These are phyloP conservation scores for Nemopilema nomurai DNA, from an alignment of 30 jellyfish, hydroid and myxozoan genomes.

Conservation along the genomic window DNA sequence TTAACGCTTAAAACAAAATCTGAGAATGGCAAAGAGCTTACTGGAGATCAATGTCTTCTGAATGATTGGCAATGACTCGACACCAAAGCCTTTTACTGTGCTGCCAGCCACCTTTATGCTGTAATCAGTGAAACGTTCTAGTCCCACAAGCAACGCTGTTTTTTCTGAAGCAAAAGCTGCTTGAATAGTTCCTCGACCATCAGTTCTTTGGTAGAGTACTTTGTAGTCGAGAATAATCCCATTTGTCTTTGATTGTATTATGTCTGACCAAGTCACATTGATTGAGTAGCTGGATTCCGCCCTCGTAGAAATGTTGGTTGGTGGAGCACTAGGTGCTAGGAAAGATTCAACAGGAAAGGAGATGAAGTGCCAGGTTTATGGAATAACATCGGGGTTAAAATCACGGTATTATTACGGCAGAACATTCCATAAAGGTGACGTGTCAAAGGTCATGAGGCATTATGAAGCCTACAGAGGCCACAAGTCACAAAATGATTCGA, in stretches of 20 bases:
- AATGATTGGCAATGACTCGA: not conserved
- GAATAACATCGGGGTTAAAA: too few species aligned
- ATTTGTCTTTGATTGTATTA: constrained; percentile 1
- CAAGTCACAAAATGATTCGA: too few species aligned
- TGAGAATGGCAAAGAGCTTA: too few species aligned
- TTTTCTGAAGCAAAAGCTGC: not conserved
- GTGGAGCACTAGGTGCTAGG: constrained; percentile 46
- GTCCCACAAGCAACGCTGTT: constrained; percentile 1
- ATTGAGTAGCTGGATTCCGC: constrained; percentile 23
- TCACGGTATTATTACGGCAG: too few species aligned
- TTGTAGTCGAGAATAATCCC: constrained; percentile 29
- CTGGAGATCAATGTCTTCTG: constrained; percentile 13
- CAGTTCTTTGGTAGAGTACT: constrained; percentile 40
- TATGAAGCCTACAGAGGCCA: too few species aligned
- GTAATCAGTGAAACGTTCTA: constrained; percentile 24
- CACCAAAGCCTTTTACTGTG: constrained; percentile 53
- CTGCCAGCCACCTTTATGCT: constrained; percentile 56
- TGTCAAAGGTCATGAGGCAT: not conserved
- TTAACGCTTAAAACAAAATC: too few species aligned
- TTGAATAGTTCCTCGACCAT: constrained; percentile 14
- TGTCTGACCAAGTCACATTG: constrained; percentile 37
- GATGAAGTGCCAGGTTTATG: too few species aligned
- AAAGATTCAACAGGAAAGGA: not conserved
- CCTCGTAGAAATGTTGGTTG: constrained; percentile 16
- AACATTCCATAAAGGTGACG: not conserved